Evolutionary conservation across 2,888 invertebrate genomes (phyloP), one percentile per base, ranked within the genome.

Genomic region (Ochropleura plecta): DNA sequence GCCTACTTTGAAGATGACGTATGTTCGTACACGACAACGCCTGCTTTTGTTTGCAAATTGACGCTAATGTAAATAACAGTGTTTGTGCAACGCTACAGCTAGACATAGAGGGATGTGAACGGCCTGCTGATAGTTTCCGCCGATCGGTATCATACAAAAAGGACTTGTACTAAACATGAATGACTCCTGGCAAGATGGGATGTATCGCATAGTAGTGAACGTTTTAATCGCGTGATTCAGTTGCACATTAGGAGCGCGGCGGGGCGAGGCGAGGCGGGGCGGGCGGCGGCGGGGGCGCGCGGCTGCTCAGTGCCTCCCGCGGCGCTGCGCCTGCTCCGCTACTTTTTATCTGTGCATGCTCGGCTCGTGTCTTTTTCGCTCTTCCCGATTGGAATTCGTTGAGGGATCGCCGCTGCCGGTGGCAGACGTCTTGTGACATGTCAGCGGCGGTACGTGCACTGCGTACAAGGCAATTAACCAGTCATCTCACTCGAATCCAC

Each of bases 341-440:
- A 94, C 93, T 96, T 96, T 96, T 96, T 96, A 93, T 89, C 90
- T 80, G 84, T 91, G 92, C 93, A 94, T 96, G 95, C 95, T 93
- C 93, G 93, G 94, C 95, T 95, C 96, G 96, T 96, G 96, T 96
- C 95, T 95, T 96, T 96, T 96, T 96, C 95, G 95, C 96, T 96
- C 95, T 95, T 95, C 91, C 93, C 95, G 91, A 93, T 95, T 87
- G 96, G 96, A 96, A 96, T 96, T 96, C 95, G 95, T 94, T 93
- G 95, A 94, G 94, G 93, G 94, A 95, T 94, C 94, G 94, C 95
- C 96, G 95, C 95, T 92, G 95, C 95, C 94, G 96, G 96, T 96
- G 96, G 96, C 95, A 95, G 95, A 95, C 95, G 95, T 94, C 95
- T 94, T 95, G 95, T 96, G 96, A 95, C 95, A 95, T 96, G 95